Evolutionary conservation across 2,113 vertebrate species (phyloP).

Genomic region (Ammodytes dubius): DNA sequence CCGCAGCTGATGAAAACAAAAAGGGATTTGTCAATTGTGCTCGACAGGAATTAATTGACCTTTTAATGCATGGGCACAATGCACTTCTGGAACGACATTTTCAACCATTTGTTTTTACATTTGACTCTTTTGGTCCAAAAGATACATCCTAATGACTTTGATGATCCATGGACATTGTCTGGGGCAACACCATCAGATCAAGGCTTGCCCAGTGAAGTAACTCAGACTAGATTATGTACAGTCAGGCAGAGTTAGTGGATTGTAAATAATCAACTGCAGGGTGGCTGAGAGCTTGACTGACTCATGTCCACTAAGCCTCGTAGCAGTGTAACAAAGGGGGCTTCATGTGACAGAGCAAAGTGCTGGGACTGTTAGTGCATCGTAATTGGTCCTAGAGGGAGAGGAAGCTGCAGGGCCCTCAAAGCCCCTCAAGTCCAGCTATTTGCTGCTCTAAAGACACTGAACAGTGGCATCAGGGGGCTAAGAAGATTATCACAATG

Average conservation of each 20-base stretch:
- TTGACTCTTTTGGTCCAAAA: neutral
- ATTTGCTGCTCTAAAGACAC: constrained; percentile 75
- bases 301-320: constrained; percentile 12
- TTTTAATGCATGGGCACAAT: too few relatives aligned
- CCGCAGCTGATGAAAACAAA: constrained; percentile 24
- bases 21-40: neutral
- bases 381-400: constrained; percentile 72
- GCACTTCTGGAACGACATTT: neutral
- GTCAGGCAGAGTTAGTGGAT: constrained; percentile 22
- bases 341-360: constrained; percentile 32
- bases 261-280: constrained; percentile 28
- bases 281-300: constrained; percentile 5
- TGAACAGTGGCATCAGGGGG: constrained; percentile 76
- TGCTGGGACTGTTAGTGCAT: constrained; percentile 42
- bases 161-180: neutral
- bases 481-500: constrained; percentile 87
- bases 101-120: neutral
- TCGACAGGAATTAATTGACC: constrained; percentile 1
- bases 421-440: constrained; percentile 75
- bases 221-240: constrained; percentile 5
- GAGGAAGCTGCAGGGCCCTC: constrained; percentile 66
- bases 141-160: neutral
- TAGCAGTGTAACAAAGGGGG: constrained; percentile 26
- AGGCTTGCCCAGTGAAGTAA: neutral
- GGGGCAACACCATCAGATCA: neutral